Conservation (phyloP, 2,797 vertebrate species). For the Pteronotus mesoamericanus region DNA sequence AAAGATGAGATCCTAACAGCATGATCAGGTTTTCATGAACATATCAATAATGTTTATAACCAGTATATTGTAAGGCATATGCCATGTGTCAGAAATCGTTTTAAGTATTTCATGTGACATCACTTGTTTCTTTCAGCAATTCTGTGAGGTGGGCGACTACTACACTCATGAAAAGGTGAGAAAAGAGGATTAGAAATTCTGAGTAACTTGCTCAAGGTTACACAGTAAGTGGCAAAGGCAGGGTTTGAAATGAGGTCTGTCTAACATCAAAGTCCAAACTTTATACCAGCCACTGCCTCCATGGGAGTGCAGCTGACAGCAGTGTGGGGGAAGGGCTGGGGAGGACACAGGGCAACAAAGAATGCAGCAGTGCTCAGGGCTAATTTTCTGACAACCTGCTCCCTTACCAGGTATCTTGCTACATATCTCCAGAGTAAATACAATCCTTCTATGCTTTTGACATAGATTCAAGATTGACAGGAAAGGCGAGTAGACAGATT, state of each 20-base stretch:
- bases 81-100: not conserved
- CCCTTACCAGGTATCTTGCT: not conserved
- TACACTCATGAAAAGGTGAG: not conserved
- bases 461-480: not conserved
- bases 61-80: not conserved
- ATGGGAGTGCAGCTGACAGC: not conserved
- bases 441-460: not conserved
- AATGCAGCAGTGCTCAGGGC: not conserved
- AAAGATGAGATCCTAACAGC: not conserved
- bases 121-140: not conserved
- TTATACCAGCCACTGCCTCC: not conserved
- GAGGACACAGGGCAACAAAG: not conserved
- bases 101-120: not conserved
- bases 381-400: not conserved
- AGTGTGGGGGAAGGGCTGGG: not conserved
- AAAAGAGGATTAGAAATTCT: not conserved
- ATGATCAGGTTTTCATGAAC: not conserved
- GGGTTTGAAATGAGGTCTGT: not conserved
- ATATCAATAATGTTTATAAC: not conserved
- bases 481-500: not conserved
- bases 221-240: not conserved
- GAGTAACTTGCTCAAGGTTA: not conserved
- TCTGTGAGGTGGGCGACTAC: not conserved
- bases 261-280: not conserved
- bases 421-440: not conserved